phyloP scores from a whole-genome alignment of 2,797 vertebrate genomes.

The Limosa lapponica region DNA sequence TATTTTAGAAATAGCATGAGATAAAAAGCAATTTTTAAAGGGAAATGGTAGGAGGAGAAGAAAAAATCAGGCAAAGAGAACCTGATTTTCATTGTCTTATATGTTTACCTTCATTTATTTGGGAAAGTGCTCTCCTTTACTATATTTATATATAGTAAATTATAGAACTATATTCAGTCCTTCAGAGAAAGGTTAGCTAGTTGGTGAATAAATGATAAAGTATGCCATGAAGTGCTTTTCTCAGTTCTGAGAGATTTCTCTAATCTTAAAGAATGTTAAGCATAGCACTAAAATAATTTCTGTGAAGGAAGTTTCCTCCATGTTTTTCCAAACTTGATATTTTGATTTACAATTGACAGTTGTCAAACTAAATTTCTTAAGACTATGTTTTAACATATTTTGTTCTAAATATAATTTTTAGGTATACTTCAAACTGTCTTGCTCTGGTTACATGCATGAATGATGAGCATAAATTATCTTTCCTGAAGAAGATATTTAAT shows the following conservation, averaged over 20 bases:
- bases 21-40: not conserved
- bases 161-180: not conserved
- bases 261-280: not conserved
- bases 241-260: not conserved
- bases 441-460: constrained; percentile 94
- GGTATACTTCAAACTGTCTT: constrained; percentile 94
- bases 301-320: not conserved
- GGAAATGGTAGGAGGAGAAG: not conserved
- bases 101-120: not conserved
- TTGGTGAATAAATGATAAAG: not conserved
- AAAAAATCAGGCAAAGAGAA: not conserved
- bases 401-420: constrained; percentile 65
- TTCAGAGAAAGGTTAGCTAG: not conserved
- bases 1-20: not conserved
- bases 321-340: not conserved
- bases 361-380: not conserved
- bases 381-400: not conserved
- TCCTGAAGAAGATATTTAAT: constrained; percentile 91
- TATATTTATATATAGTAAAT: not conserved
- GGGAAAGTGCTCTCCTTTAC: not conserved
- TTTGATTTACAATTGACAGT: not conserved
- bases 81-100: not conserved
- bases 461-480: constrained; percentile 94
- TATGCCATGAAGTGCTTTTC: not conserved
- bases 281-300: not conserved